Base-by-base conservation (phyloP, 2,113 vertebrate genomes). In the Crocuta crocuta region DNA sequence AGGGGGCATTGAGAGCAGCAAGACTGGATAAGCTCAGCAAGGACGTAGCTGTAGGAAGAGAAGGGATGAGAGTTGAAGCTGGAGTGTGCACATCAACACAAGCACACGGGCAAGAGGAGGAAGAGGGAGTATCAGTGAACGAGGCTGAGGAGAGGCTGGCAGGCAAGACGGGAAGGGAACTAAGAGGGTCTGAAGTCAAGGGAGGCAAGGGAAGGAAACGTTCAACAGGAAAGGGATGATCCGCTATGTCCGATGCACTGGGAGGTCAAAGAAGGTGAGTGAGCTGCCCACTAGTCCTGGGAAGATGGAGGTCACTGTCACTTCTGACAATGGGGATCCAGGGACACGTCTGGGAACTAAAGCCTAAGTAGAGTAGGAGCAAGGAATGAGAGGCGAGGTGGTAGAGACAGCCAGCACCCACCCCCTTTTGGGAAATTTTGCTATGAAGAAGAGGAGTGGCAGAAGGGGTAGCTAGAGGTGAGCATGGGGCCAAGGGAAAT, bases 21-120 rank as follows among this genome's bases (percentile, higher is more conserved):
- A 28, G 63, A 53, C 10, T 9, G 21, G n/a, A 26, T 65, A 31
- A 6, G 50, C 74, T 87, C 16, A 53, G 17, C n/a, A 17, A 53
- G 35, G 23, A 7, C 43, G 17, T 21, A 10, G 10, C 53, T n/a
- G 33, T 26, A 39, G 53, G 65, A 48, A 43, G 66, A 80, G 33
- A 17, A 48, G 39, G 8, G 13, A 9, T 26, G n/a, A 61, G 26
- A 24, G 19, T 7, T 6, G 3, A 63, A 53, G 3, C 4, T 2
- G 33, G 10, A 17, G 24, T 28, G 16, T 4, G 2, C 4, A 1
- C 1, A 0, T 7, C 16, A 17, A 35, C 45, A 31, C 35, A 26
- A 17, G 28, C 45, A 31, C 35, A 26, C 43, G 70, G 24, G 16
- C 33, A 43, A 19, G 15, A 61, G 24, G 35, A n/a, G 21, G 33